phyloP scores from a whole-genome alignment of 2,797 vertebrate genomes.

The Dendrocincla fuliginosa region DNA sequence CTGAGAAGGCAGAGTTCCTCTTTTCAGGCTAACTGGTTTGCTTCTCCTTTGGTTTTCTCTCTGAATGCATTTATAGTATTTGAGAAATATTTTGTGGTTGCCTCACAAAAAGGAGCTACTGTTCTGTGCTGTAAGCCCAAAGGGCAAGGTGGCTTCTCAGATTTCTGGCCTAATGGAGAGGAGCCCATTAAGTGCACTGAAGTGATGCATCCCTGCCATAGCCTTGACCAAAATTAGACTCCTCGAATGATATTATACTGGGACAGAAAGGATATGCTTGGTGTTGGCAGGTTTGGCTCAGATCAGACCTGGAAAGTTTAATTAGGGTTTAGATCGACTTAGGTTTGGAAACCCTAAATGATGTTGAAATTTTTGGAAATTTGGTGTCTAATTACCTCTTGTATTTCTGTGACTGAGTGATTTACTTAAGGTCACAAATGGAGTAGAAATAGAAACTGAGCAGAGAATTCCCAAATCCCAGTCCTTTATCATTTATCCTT shows the following conservation, averaged over 20 bases:
- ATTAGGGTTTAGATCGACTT: background rate
- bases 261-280: background rate
- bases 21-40: background rate
- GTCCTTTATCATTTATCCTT: background rate
- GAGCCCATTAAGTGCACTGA: background rate
- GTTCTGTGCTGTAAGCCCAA: background rate
- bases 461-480: conserved; percentile 25
- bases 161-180: background rate
- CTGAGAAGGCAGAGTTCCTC: background rate
- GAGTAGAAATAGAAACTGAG: conserved; percentile 13
- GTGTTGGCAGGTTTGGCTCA: background rate
- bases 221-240: background rate
- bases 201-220: background rate
- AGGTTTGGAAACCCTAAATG: background rate
- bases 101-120: background rate
- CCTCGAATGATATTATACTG: rapidly evolving
- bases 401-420: background rate
- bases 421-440: conserved; percentile 14
- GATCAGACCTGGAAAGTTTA: background rate
- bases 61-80: background rate
- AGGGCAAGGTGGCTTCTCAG: background rate
- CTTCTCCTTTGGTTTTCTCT: background rate
- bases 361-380: background rate
- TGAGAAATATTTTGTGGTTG: background rate
- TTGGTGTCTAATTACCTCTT: background rate